phyloP scores from a whole-genome alignment of 2,113 vertebrate genomes.

The Oreochromis tanganicae region DNA sequence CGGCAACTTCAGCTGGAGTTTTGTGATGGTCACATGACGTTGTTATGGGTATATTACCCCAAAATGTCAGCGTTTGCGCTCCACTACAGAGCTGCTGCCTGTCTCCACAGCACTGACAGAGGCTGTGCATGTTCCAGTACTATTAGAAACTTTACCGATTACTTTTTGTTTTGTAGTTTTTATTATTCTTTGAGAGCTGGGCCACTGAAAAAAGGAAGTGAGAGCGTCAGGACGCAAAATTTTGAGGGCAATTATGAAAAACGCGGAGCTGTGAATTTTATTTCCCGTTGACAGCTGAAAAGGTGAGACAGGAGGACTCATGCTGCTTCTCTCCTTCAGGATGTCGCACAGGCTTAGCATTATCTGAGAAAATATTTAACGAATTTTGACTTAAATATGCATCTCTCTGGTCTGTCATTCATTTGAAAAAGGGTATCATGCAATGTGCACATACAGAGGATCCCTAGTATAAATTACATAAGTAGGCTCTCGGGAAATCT shows the following conservation, averaged over 20 bases:
- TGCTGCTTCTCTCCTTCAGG: background rate
- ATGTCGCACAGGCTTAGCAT: background rate
- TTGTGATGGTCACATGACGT: slow-evolving; percentile 45
- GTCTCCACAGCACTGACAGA: background rate
- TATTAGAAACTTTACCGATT: background rate
- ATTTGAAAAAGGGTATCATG: background rate
- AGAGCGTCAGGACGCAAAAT: background rate
- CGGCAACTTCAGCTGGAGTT: slow-evolving; percentile 14
- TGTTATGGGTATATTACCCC: slow-evolving; percentile 43
- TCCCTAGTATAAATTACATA: background rate
- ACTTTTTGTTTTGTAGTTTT: background rate
- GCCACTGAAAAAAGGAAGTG: background rate
- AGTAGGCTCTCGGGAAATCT: background rate
- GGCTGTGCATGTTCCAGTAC: background rate
- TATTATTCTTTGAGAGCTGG: background rate
- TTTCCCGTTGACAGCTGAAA: slow-evolving; percentile 10
- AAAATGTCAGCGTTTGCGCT: background rate
- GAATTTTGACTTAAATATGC: background rate
- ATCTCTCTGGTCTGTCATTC: background rate
- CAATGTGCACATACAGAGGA: background rate
- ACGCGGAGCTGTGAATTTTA: slow-evolving; percentile 32
- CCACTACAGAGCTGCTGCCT: background rate
- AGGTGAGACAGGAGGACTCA: slow-evolving; percentile 32
- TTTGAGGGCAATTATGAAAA: slow-evolving; percentile 26
- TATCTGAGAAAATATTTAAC: background rate